Conservation (phyloP, 2,888 invertebrate genomes). For the Gortyna flavago region DNA sequence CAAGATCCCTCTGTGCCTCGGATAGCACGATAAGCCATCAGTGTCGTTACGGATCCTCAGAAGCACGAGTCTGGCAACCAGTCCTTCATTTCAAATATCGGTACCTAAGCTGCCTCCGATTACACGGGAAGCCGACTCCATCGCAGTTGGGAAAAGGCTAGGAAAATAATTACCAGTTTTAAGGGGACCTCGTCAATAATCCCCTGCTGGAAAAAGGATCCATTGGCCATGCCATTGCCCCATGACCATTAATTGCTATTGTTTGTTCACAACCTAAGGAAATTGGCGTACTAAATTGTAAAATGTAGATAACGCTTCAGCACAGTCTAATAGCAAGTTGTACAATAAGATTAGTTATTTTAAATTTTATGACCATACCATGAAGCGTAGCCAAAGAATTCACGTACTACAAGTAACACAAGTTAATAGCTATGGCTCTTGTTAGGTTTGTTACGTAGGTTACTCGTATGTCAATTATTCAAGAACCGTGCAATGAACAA, state of each 20-base stretch:
- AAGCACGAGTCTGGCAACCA: not conserved
- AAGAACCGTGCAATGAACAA: not conserved
- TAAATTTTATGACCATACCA: slow-evolving; percentile 16
- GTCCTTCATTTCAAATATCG: not conserved
- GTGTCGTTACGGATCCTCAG: not conserved
- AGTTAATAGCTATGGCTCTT: not conserved
- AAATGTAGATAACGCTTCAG: slow-evolving; percentile 9
- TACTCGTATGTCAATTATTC: not conserved
- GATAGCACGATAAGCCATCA: not conserved
- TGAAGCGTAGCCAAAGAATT: slow-evolving; percentile 13
- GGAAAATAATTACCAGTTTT: not conserved
- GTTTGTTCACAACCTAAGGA: slow-evolving; percentile 7
- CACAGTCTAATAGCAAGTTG: not conserved
- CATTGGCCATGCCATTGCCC: not conserved
- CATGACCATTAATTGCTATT: not conserved
- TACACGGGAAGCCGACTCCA: not conserved
- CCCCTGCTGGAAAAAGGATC: not conserved
- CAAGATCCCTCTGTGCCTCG: not conserved
- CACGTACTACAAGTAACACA: not conserved
- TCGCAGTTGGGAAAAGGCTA: not conserved
- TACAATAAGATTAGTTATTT: slow-evolving; percentile 25
- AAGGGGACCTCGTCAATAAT: not conserved
- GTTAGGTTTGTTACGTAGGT: not conserved
- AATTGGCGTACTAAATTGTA: slow-evolving; percentile 27
- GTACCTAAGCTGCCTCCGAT: not conserved